These are phyloP conservation scores for Calameuta filiformis DNA, from an alignment of 2,888 invertebrate species.

Conservation along the genomic window DNA sequence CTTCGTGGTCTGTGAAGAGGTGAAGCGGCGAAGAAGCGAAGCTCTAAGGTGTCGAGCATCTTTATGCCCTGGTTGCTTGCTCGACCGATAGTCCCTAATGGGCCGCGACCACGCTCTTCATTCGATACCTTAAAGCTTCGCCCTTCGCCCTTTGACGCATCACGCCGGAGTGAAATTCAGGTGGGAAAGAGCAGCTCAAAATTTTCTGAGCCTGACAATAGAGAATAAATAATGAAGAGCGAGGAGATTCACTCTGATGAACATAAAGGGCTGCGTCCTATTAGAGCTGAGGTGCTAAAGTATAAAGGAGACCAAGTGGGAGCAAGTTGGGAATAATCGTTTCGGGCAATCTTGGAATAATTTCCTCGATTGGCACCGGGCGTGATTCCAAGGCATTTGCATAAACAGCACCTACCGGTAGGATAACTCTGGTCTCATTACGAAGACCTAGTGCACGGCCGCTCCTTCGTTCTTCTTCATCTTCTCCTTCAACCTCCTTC, in stretches of 20 bases:
- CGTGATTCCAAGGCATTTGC: conserved; percentile 33
- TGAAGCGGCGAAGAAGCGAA: background rate
- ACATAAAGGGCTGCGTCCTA: background rate
- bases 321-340: conserved; percentile 33
- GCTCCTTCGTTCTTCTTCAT: conserved; percentile 14
- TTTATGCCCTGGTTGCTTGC: conserved; percentile 54
- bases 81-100: conserved; percentile 57
- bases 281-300: background rate
- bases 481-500: conserved; percentile 7
- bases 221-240: background rate
- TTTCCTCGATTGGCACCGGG: background rate
- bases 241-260: background rate
- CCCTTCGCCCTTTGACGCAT: background rate
- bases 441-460: conserved; percentile 10
- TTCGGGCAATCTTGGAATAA: conserved; percentile 18
- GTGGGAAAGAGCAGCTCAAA: background rate
- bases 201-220: background rate
- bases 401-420: conserved; percentile 35
- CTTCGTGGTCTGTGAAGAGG: background rate
- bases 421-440: conserved; percentile 27
- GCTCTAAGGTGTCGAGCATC: conserved; percentile 55
- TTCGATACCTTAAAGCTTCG: background rate
- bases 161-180: background rate
- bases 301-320: background rate
- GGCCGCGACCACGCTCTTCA: conserved; percentile 46